Conservation (phyloP, 2,113 vertebrate genomes). For the Sterrhoptilus dennistouni region DNA sequence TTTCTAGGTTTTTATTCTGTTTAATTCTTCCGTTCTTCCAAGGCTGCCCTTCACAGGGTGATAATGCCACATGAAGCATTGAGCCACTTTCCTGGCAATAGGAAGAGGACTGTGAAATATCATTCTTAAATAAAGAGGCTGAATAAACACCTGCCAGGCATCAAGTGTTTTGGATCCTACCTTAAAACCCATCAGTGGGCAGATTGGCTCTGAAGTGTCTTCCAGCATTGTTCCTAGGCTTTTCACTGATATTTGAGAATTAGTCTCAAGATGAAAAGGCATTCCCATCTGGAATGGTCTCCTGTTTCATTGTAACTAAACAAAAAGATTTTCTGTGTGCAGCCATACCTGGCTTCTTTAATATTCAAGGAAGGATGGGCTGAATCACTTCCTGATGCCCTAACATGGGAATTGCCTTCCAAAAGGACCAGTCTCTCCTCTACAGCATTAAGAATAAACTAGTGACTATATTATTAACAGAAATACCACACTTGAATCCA, state of each 20-base stretch:
- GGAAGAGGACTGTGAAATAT: background rate
- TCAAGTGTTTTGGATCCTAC: background rate
- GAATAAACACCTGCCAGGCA: background rate
- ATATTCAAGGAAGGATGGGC: background rate
- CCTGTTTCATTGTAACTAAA: background rate
- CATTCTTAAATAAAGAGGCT: background rate
- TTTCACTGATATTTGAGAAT: background rate
- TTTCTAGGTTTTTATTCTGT: background rate
- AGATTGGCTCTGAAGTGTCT: background rate
- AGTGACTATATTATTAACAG: background rate
- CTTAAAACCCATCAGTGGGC: background rate
- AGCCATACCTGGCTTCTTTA: background rate
- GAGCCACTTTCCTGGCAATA: background rate
- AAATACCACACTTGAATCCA: background rate
- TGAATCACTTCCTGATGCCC: background rate
- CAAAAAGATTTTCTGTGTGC: background rate
- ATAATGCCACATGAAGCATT: background rate
- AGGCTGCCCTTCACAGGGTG: background rate
- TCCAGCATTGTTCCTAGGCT: background rate
- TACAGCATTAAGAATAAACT: background rate
- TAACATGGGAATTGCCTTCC: background rate
- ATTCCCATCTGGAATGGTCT: background rate
- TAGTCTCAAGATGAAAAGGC: background rate
- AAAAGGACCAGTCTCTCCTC: background rate
- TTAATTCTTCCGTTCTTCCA: background rate